Conservation (phyloP, 2,888 invertebrate species). For the Meganola albula region DNA sequence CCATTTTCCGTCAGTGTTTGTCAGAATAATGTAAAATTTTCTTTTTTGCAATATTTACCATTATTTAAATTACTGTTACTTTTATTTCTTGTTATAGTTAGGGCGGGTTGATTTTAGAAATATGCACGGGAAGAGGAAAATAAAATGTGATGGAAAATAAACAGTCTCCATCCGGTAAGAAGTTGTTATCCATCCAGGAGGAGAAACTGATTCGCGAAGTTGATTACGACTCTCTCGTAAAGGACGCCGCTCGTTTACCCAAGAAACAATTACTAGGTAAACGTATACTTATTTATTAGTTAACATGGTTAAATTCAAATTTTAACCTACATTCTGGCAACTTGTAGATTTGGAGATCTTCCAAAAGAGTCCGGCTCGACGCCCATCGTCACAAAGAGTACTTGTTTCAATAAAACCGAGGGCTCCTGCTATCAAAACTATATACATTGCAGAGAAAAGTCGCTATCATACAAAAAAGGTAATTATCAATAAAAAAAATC, state of each 20-base stretch:
- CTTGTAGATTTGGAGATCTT: conserved; percentile 53
- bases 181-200: conserved; percentile 57
- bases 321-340: conserved; percentile 1
- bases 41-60: conserved; percentile 19
- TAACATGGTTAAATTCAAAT: no score
- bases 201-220: conserved; percentile 56
- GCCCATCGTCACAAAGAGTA: conserved; percentile 48
- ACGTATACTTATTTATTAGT: no score
- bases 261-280: conserved; percentile 51
- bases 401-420: conserved; percentile 57
- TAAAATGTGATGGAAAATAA: conserved; percentile 75
- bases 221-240: conserved; percentile 46
- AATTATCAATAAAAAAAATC: no score
- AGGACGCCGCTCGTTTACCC: conserved; percentile 30
- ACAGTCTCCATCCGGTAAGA: conserved; percentile 59
- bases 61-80: conserved; percentile 40
- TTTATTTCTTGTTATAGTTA: conserved; percentile 29
- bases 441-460: conserved; percentile 57
- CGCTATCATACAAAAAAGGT: conserved; percentile 52
- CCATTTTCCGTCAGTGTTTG: conserved; percentile 28
- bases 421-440: conserved; percentile 51
- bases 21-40: conserved; percentile 49
- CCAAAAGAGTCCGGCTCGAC: conserved; percentile 37
- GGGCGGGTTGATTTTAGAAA: conserved; percentile 40
- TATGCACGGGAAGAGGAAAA: conserved; percentile 65